Base-by-base conservation (phyloP, 2,797 vertebrate species). In the Melanogrammus aeglefinus region DNA sequence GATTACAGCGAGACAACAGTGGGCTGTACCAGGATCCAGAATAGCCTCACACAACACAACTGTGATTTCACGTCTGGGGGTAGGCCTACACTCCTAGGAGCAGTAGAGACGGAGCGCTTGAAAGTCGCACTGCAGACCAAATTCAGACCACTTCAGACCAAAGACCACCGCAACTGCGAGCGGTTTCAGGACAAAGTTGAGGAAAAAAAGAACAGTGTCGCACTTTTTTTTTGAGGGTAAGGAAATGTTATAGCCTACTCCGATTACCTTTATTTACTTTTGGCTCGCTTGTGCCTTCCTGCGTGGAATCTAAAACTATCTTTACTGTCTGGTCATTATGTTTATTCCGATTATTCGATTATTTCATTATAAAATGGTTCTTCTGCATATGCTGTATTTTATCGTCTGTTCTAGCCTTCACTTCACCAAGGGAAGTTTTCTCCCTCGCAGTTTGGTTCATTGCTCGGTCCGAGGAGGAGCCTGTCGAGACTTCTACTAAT, bases 1-100 rank as follows among this genome's bases (percentile, higher is more conserved):
- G 87, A 88, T 95, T 94, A 88, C 92, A 88, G 83, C 72, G 10
- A 79, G 73, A 24, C 35, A 41, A 10, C 70, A 47, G 86, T 92
- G 92, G 93, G 94, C 84, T 82, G 94, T 92, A 87, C 93, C 88
- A 72, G 2, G 76, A 79, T 82, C 83, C 82, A 78, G 66, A 84
- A 84, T 80, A 84, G 82, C 78, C 84, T 79, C 0, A 36, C 73
- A 77, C 78, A n/a, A n/a, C 81, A 84, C 86, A 82, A 83, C 82
- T 44, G 78, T 86, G 91, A 91, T 87, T 88, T 18, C 16, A 87
- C 77, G 88, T 89, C 89, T 91, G 85, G 83, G 86, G 77, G 72
- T 39, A n/a, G n/a, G n/a, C n/a, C n/a, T n/a, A 2, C 73, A 36
- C 72, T 3, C 38, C 35, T 76, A 44, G 41, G 41, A 44, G 41